Percentiles rank a stretch among this genome's conserved stretches.
phyloP scores from a whole-genome alignment of 2,888 invertebrate genomes.

The Biston betularia region DNA sequence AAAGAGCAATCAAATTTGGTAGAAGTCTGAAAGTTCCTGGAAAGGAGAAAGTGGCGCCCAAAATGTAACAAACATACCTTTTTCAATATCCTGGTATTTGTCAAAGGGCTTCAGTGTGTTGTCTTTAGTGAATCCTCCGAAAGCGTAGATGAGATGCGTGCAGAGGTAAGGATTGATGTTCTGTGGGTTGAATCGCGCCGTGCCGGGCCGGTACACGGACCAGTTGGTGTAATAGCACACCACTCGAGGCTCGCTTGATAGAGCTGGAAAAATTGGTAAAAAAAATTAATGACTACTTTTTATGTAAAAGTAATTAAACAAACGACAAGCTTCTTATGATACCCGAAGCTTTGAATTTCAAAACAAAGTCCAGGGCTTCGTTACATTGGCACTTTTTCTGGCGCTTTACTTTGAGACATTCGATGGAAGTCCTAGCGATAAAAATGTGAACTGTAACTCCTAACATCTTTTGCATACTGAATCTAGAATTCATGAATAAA shows the following conservation, averaged over 20 bases:
- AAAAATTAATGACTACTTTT: no score
- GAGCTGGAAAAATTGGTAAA: slow-evolving; percentile 53
- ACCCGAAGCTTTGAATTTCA: no score
- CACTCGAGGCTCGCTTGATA: slow-evolving; percentile 88
- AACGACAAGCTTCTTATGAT: no score
- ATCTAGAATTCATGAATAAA: no score
- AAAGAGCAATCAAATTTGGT: background rate
- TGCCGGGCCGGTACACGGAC: slow-evolving; percentile 96
- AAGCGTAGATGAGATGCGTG: slow-evolving; percentile 97
- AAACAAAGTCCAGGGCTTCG: no score
- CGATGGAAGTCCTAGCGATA: no score
- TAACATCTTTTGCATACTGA: no score
- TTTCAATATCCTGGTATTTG: slow-evolving; percentile 97
- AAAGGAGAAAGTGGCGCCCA: background rate
- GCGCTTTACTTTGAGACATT: no score
- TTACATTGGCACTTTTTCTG: no score
- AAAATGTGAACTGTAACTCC: no score
- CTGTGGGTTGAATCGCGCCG: slow-evolving; percentile 96
- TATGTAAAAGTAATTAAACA: no score
- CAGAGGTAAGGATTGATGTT: slow-evolving; percentile 98
- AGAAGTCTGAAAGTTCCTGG: background rate
- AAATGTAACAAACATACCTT: slow-evolving; percentile 87
- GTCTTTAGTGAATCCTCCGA: slow-evolving; percentile 96
- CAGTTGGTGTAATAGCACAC: slow-evolving; percentile 98
- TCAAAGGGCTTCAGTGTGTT: slow-evolving; percentile 96